Evolutionary conservation across 2,113 vertebrate species (phyloP), one percentile per base, ranked within the genome.

Genomic region (Okapia johnstoni): DNA sequence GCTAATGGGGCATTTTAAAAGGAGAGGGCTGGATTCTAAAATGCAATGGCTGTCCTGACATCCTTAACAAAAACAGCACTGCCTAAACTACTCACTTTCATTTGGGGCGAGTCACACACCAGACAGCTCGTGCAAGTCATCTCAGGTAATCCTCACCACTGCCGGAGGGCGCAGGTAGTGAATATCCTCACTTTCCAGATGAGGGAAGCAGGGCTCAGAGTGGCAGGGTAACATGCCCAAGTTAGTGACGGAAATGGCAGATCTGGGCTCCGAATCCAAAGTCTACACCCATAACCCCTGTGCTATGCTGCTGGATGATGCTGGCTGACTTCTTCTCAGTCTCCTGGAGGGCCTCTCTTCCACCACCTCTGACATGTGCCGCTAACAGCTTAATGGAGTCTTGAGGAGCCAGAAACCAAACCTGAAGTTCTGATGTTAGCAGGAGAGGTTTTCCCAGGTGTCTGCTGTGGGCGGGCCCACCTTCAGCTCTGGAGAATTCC

Each of bases 121-220:
- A 9, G 81, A 61, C 28, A 81, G 60, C 79, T 52, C 61, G 63
- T 10, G 30, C 25, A 4, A 58, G 48, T 94, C 96, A 93, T 87
- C 33, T 61, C 48, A 30, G 76, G 60, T 96, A 95, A 95, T 79
- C 77, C 76, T 81, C 36, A 60, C 5, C 77, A 43, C 15, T 26
- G 58, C 40, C 25, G 6, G 5, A 26, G 25, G n/a, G 85, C 58
- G 46, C 61, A 88, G 85, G 33, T 80, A 14, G 43, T 50, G 93
- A 96, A 91, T 79, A 97, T 46, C 87, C 70, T 95, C 28, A 80
- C 93, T 93, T 94, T 92, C 63, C 61, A 90, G 85, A 33, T 40
- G 52, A 92, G 90, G 84, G 93, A 52, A 73, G 70, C 26, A 33
- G 55, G 16, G 36, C 33, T 94, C 77, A 81, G 36, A 28, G 89